phyloP scores from a whole-genome alignment of 2,113 vertebrate genomes.

The Scomber japonicus region DNA sequence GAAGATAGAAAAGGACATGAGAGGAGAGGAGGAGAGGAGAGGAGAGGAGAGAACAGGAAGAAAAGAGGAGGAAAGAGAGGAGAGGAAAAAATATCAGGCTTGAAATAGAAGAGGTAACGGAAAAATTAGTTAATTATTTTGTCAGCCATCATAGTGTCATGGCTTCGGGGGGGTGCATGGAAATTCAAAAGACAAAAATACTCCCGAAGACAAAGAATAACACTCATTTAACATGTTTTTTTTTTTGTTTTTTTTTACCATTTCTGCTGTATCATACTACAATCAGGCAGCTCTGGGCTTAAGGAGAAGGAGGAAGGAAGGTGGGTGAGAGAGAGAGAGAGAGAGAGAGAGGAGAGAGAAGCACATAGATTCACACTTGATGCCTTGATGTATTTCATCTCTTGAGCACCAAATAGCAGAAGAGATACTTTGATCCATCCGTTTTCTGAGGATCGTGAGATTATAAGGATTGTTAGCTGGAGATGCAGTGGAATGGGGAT shows the following conservation, averaged over 20 bases:
- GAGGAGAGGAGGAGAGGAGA: not conserved
- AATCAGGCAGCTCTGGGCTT: constrained; percentile 1
- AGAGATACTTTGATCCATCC: constrained; percentile 48
- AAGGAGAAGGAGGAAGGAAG: not conserved
- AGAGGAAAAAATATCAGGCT: not conserved
- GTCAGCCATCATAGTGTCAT: not conserved
- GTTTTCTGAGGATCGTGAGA: constrained; percentile 53
- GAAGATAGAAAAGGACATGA: constrained; percentile 1
- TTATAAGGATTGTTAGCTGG: constrained; percentile 43
- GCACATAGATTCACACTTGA: constrained; percentile 4
- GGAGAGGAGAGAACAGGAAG: no score
- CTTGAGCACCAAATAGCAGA: constrained; percentile 17
- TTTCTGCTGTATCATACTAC: constrained; percentile 69
- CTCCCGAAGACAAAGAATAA: not conserved
- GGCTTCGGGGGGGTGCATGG: not conserved
- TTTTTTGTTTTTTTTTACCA: not conserved
- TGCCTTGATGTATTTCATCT: constrained; percentile 55
- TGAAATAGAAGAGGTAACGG: not conserved
- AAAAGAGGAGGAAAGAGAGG: not conserved
- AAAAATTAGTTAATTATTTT: not conserved
- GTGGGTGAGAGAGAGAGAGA: not conserved
- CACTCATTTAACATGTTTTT: not conserved
- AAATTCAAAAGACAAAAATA: not conserved
- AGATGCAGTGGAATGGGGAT: constrained; percentile 32
- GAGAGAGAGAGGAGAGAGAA: not conserved